Base-by-base conservation (phyloP, 1,140 invertebrate genomes). In the Heterodera schachtii region DNA sequence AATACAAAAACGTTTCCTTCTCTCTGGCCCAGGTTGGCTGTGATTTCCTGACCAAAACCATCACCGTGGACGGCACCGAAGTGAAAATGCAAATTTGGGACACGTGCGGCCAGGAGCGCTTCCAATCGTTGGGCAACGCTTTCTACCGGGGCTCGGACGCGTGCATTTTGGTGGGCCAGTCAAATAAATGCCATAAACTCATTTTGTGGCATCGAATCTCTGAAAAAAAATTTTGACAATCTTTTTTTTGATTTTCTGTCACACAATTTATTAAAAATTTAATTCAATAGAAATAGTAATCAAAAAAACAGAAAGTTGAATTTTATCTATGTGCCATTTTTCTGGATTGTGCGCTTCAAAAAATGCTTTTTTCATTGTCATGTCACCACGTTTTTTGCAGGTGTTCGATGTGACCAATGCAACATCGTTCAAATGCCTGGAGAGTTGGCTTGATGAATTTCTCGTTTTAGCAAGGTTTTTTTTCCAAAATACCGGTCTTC, bases 91-190 rank as follows among this genome's bases (percentile, higher is more conserved):
- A 79, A 46, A 71, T 79, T 79, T 79, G 78, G 78, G 96, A 98
- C 90, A 96, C 95, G 47, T 96, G 96, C 43, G 97, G 97, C 16
- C 97, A 99, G 90, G 97, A 99, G 91, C 93, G 97, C 19, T 78
- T 69, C 11, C 76, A 78, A 43, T 78, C 88, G 0, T 91, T 99
- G 79, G 97, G 97, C 85, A 96, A 98, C 80, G 97, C 97, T 21
- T 99, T 99, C 90, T 99, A 99, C 90, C 93, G 97, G 87, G 97
- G 97, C 84, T 97, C 97, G 64, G 97, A 99, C 91, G 98, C 97
- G 91, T 99, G 97, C 93, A 96, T 98, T 71, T 93, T 99, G 82
- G 93, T 78, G 5, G 66, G 19, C 31, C 31, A 31, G 31, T 31
- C 31, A 31, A 31, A 31, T 31, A 31, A 31, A 31, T 31, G 31